These are phyloP conservation scores for Catajapyx aquilonaris DNA, from an alignment of 1,140 invertebrate species.

Conservation along the genomic window DNA sequence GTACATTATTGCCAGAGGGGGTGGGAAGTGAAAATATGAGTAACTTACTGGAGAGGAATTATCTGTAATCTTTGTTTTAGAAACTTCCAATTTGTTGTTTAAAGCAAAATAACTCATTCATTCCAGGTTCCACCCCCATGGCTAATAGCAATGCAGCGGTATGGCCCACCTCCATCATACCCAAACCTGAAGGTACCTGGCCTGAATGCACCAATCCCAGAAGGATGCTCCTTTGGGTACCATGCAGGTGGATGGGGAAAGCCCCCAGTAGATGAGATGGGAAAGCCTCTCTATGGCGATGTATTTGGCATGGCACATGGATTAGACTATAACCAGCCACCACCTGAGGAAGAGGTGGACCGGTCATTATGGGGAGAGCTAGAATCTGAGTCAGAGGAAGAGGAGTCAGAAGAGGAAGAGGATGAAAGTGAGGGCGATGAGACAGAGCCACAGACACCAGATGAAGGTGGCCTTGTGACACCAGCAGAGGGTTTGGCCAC, in stretches of 20 bases:
- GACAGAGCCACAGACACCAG: constrained; percentile 25
- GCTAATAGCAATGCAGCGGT: constrained; percentile 98
- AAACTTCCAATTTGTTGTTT: no score
- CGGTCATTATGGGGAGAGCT: constrained; percentile 90
- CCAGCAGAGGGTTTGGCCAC: constrained; percentile 78
- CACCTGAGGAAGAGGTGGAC: constrained; percentile 72
- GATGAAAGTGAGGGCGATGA: constrained; percentile 46
- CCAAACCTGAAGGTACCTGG: constrained; percentile 93
- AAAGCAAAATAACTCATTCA: no score
- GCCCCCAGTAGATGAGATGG: constrained; percentile 97
- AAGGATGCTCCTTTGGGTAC: constrained; percentile 94
- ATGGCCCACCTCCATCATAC: constrained; percentile 97
- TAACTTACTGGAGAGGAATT: no score
- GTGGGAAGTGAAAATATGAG: no score
- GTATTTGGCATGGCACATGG: constrained; percentile 65
- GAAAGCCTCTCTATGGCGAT: constrained; percentile 94
- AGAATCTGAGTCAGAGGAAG: constrained; percentile 86
- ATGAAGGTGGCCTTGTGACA: constrained; percentile 48
- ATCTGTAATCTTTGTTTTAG: no score
- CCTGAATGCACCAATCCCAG: constrained; percentile 83
- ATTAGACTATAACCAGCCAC: constrained; percentile 30
- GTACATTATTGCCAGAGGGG: no score
- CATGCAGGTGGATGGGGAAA: constrained; percentile 99
- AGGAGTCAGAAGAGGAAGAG: constrained; percentile 56
- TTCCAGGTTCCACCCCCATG: constrained; percentile 76